Base-by-base conservation (phyloP, 2,888 invertebrate genomes). In the Tetragnatha montana region DNA sequence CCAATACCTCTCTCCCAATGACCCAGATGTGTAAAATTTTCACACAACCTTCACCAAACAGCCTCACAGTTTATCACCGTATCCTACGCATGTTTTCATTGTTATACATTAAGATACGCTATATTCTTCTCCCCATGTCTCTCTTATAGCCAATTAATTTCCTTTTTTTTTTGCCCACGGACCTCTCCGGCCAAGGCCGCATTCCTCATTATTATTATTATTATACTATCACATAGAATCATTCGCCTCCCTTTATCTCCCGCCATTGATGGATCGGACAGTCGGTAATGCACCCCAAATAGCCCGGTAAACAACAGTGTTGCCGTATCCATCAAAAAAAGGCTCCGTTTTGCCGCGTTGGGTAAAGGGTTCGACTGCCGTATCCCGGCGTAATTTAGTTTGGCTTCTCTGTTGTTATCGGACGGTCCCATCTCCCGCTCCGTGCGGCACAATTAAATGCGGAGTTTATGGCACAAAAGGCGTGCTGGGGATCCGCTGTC, bases 401-500 rank as follows among this genome's bases (percentile, higher is more conserved):
- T 75, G 35, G 47, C 35, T 21, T 68, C 50, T 47, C 74, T 68
- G 22, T 60, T 60, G 35, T 49, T 76, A 7, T 84, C n/a, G 49
- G 6, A 14, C 49, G 75, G n/a, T 70, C 8, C 8, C n/a, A 49
- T 75, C 49, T 75, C 49, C 49, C 49, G 21, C 68, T 82, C n/a
- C 10, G 75, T n/a, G 68, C 47, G 49, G 21, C n/a, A 84, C 75
- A 83, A 84, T 70, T 84, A 84, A 84, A 76, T 14, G 71, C n/a
- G 70, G 21, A 76, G 49, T 78, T 76, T 76, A 84, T 76, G 70
- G 47, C 50, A 78, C 76, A 78, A 84, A 84, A 76, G 84, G 84
- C 76, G 76, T 76, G 7, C 12, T 49, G 22, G 73, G 17, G 60
- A 51, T 78, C 73, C 71, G 69, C 19, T n/a, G n/a, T 14, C 76